Conservation (phyloP, 2,797 vertebrate genomes). For the Bradypus variegatus region DNA sequence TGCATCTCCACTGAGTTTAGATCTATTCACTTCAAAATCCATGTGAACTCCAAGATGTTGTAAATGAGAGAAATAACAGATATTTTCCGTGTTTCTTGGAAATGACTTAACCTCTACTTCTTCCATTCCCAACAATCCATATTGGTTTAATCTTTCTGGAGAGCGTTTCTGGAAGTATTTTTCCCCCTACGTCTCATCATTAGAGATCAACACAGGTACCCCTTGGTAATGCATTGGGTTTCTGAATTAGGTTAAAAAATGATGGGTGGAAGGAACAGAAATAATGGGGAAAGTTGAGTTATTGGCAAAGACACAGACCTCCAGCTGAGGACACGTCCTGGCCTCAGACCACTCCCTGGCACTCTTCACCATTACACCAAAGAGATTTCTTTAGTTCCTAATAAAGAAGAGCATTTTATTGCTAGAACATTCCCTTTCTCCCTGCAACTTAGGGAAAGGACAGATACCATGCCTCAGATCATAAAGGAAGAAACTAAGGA, state of each 20-base stretch:
- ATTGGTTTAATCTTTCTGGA: background rate
- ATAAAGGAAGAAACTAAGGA: background rate
- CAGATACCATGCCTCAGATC: background rate
- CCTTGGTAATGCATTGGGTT: background rate
- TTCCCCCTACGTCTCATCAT: background rate
- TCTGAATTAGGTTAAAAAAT: background rate
- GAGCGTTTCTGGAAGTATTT: background rate
- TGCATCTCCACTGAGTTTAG: background rate
- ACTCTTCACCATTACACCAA: background rate
- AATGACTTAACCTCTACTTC: background rate
- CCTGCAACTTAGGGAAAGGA: background rate
- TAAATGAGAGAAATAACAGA: background rate
- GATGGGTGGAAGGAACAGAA: background rate
- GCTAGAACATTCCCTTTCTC: background rate
- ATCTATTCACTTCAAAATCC: background rate
- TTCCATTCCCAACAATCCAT: background rate
- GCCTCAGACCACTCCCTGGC: background rate
- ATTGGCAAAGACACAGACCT: background rate
- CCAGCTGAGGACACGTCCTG: background rate
- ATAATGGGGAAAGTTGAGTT: background rate
- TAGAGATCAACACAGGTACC: background rate
- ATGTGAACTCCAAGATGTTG: background rate
- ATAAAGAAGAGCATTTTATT: background rate
- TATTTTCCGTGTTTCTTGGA: background rate
- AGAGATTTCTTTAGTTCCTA: background rate